A percentile compares a stretch with the other conserved stretches of the same genome.
phyloP scores from a whole-genome alignment of 2,888 invertebrate species.

The Lacanobia wlatinum region DNA sequence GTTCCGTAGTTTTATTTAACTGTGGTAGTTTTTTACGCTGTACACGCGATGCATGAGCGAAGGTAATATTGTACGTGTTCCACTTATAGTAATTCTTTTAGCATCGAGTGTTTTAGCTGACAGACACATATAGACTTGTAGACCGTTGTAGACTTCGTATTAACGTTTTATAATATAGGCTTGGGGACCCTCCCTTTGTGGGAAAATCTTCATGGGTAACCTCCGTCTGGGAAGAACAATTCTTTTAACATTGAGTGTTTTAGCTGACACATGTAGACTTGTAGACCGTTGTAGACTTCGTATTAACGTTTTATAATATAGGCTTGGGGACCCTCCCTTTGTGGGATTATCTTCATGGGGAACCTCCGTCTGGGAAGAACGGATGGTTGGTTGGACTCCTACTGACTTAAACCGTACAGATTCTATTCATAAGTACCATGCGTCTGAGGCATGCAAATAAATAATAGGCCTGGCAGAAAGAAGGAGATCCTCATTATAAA shows the following conservation, averaged over 20 bases:
- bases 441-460: no score
- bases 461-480: no score
- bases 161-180: neutral
- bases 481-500: no score
- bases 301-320: neutral
- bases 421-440: no score
- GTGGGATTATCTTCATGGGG: no score
- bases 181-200: no score
- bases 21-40: constrained; percentile 31
- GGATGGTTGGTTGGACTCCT: no score
- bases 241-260: constrained; percentile 45
- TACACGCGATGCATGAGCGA: constrained; percentile 48
- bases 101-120: constrained; percentile 41
- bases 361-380: no score
- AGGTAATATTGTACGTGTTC: constrained; percentile 31
- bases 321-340: no score
- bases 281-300: neutral
- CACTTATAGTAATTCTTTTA: constrained; percentile 46
- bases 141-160: neutral
- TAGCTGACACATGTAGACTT: constrained; percentile 1
- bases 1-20: constrained; percentile 48
- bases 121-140: neutral
- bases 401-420: no score
- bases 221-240: constrained; percentile 26
- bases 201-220: no score